A percentile compares a stretch with the other conserved stretches of the same genome.
Conservation (phyloP, 2,888 invertebrate species). For the Hofmannophila pseudospretella region DNA sequence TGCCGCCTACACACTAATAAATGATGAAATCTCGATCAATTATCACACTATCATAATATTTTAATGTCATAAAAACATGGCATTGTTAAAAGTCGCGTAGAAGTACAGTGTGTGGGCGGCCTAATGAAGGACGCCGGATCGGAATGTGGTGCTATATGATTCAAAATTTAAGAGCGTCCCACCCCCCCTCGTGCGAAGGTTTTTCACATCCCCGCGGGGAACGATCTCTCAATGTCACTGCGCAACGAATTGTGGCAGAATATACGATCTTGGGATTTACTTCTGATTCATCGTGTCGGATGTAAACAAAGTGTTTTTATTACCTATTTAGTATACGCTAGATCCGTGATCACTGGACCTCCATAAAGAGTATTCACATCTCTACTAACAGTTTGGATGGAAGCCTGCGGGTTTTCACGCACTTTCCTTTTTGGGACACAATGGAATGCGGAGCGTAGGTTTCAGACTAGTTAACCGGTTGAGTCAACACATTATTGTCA, state of each 20-base stretch:
- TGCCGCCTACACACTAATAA: conserved; percentile 1
- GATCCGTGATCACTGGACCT: conserved; percentile 42
- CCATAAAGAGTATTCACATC: neutral
- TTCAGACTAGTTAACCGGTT: too few species aligned
- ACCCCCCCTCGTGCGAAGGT: neutral
- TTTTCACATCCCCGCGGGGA: neutral
- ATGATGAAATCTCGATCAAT: conserved; percentile 1
- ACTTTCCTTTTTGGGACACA: neutral
- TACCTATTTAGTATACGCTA: conserved; percentile 29
- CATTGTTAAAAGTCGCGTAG: conserved; percentile 1
- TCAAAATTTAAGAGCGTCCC: neutral
- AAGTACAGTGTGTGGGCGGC: conserved; percentile 31
- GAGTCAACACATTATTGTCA: too few species aligned
- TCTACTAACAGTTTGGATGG: neutral
- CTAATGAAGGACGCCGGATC: conserved; percentile 33
- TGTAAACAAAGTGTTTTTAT: conserved; percentile 60
- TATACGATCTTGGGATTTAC: conserved; percentile 46
- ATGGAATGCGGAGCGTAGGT: neutral
- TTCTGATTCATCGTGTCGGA: conserved; percentile 57
- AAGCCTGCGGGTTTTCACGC: conserved; percentile 1
- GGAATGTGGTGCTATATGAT: conserved; percentile 10
- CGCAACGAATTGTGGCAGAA: conserved; percentile 32
- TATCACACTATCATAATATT: conserved; percentile 5
- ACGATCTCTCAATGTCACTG: conserved; percentile 27
- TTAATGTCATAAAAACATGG: conserved; percentile 3